Conservation (phyloP, 1,140 invertebrate species). For the Anastrepha ludens region DNA sequence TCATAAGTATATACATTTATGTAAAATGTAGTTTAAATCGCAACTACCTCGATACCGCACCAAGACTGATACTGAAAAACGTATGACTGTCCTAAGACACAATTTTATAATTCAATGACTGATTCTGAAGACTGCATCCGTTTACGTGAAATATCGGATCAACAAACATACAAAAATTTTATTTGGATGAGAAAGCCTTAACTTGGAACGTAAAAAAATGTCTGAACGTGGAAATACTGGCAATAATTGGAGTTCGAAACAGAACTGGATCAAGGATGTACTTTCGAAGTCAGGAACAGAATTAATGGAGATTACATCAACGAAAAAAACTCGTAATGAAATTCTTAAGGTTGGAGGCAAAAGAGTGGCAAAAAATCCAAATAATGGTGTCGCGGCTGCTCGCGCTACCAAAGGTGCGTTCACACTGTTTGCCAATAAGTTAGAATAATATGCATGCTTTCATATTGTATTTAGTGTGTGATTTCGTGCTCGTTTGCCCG, state of each 20-base stretch:
- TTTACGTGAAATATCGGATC: conserved; percentile 36
- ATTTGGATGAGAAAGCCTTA: conserved; percentile 53
- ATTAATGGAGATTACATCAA: conserved; percentile 63
- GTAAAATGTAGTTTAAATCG: conserved; percentile 26
- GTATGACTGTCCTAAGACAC: conserved; percentile 62
- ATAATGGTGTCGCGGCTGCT: background rate
- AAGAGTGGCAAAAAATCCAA: background rate
- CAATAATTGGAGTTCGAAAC: conserved; percentile 65
- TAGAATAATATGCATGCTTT: background rate
- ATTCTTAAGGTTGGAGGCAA: background rate
- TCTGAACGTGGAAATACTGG: background rate
- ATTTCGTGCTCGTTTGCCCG: background rate
- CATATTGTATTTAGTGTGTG: no score
- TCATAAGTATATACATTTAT: conserved; percentile 3
- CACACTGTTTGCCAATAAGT: background rate
- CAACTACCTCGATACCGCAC: background rate
- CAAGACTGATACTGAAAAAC: conserved; percentile 51
- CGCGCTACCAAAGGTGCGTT: conserved; percentile 20
- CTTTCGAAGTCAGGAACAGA: conserved; percentile 71
- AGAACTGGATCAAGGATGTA: conserved; percentile 71
- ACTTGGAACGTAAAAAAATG: conserved; percentile 24
- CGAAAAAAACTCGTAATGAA: conserved; percentile 7
- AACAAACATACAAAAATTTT: conserved; percentile 28
- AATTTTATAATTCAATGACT: conserved; percentile 32
- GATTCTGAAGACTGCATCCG: conserved; percentile 42